Evolutionary conservation across 23 tunicate genomes (phyloP), one percentile per base, ranked within the genome.

Genomic region (Halocynthia aurantium): DNA sequence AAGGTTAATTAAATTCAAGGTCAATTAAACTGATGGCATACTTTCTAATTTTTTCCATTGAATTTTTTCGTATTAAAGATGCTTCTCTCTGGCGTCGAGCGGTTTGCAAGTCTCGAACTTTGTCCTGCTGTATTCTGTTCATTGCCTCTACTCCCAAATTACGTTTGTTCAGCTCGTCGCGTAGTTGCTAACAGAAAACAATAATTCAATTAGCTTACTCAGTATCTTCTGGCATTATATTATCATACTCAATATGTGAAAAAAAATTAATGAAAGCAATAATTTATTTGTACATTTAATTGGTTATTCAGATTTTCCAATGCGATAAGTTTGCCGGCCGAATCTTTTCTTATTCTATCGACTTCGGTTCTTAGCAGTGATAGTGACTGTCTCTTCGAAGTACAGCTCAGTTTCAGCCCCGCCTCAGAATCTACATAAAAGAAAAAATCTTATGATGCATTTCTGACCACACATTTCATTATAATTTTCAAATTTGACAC

Each of bases 61-160:
- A 90, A 68, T 71, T 81, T 71, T 90, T 90, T 54, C 97, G 40
- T 12, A 80, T 89, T 21, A 84, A 53, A 6, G 77, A 73, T 11
- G 87, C 66, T 52, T 85, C 97, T 50, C 85, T 90, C 51, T 84
- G 84, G 51, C 97, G 83, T 66, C 97, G 77, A 6, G 97, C 97
- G 54, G 85, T 90, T 65, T 90, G 97, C 8, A 90, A 62, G 60
- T 61, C 87, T 51, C 90, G 70, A 49, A 90, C 64, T 71, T 85
- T 85, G 58, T 90, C 97, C 58, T 90, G 97, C 70, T 85, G 90
- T 8, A 85, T 65, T 7, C 97, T 80, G 60, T 81, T 90, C 62
- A 85, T 40, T 22, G 72, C 82, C 67, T 90, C 97, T 76, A 80
- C 80, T 2, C 57, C 74, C 71, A 90, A 65, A 70, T 17, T 81